Evolutionary conservation across 2,888 invertebrate genomes (phyloP), one percentile per base, ranked within the genome.

Genomic region (Dynastes grantii): DNA sequence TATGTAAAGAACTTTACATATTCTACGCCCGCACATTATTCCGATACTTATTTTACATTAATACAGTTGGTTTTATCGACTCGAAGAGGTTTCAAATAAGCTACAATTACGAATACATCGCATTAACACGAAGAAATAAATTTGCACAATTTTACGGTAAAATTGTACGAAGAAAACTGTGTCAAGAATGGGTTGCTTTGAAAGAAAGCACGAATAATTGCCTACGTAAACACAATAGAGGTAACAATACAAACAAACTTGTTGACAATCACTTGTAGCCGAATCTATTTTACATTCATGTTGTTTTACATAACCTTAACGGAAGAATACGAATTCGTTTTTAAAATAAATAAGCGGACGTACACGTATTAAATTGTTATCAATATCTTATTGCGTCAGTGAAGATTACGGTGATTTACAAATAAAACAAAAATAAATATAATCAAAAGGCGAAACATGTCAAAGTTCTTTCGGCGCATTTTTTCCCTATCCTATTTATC

Each of bases 11-110:
- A 77, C 81, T 67, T 16, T 67, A 83, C 53, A 53, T 53, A 53
- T 53, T 16, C n/a, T 85, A 86, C 86, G 87, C 85, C 86, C 86
- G 87, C 86, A 87, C 78, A 51, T 78, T 78, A 70, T 78, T 68
- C 71, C 22, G n/a, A 37, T 16, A 55, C 22, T 73, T 58, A 68
- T 77, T 77, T 77, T 77, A 70, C 77, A 61, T 71, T 32, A 64
- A 71, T 55, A 49, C n/a, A 55, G 5, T 71, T 49, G 40, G 40
- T 70, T 70, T 71, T 77, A 76, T 55, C 22, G 55, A 22, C 2
- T 16, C 13, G 2, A 16, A 55, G 2, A 55, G n/a, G 22, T 55
- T 2, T 45, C 45, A 45, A 45, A 11, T 45, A 1, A 45, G 8
- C 11, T 45, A 45, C 45, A 45, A 11, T 11, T 45, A 45, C 9